Evolutionary conservation across 2,888 invertebrate species (phyloP).

Genomic region (Sarcophaga caerulescens): DNA sequence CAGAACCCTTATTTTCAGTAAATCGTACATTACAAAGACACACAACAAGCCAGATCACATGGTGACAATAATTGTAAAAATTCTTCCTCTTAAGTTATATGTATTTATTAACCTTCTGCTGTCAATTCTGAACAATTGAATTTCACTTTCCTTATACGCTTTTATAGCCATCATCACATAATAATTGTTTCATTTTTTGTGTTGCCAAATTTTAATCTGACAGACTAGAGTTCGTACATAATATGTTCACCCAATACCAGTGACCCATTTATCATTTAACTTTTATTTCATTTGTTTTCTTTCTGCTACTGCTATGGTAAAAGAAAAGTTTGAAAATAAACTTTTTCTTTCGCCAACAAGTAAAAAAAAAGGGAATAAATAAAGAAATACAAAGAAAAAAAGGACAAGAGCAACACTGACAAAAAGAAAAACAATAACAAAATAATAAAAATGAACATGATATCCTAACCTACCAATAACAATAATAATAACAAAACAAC

Average conservation of each 20-base stretch:
- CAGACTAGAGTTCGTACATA: background rate
- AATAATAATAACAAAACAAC: conserved; percentile 18
- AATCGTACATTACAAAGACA: too few relatives aligned
- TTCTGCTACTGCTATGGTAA: too few relatives aligned
- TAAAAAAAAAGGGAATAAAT: conserved; percentile 11
- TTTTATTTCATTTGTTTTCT: background rate
- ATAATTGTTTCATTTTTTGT: too few relatives aligned
- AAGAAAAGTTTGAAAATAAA: background rate
- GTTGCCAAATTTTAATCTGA: too few relatives aligned
- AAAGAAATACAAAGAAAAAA: conserved; percentile 24
- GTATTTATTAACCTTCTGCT: too few relatives aligned
- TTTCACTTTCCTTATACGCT: too few relatives aligned
- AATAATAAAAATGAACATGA: background rate
- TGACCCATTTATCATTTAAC: conserved; percentile 42
- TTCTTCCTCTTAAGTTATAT: too few relatives aligned
- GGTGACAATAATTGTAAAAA: too few relatives aligned
- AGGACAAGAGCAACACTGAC: background rate
- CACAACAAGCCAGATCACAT: too few relatives aligned
- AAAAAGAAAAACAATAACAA: background rate
- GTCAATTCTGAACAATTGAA: too few relatives aligned
- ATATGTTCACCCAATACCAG: background rate
- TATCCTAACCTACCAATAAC: conserved; percentile 35
- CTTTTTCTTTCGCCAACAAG: conserved; percentile 7
- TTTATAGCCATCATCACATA: too few relatives aligned
- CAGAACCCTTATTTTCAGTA: too few relatives aligned